Conservation (phyloP, 2,113 vertebrate species). For the Nothobranchius kuhntae region DNA sequence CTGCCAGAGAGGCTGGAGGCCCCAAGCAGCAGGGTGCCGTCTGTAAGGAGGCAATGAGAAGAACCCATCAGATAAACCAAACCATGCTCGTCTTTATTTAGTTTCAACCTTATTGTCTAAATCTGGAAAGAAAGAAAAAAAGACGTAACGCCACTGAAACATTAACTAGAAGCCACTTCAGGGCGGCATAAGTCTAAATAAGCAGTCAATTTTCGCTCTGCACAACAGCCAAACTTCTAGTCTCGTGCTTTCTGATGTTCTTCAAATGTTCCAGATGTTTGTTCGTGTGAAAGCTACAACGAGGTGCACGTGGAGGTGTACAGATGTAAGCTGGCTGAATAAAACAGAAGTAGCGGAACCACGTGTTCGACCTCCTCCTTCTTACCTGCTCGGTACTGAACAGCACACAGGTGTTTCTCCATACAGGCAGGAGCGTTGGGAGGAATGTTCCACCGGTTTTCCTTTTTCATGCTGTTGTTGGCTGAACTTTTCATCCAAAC, state of each 20-base stretch:
- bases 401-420: slow-evolving; percentile 89
- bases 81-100: too few relatives aligned
- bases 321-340: neutral
- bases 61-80: too few relatives aligned
- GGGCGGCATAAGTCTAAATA: too few relatives aligned
- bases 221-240: too few relatives aligned
- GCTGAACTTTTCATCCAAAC: slow-evolving; percentile 59
- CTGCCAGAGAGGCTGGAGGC: slow-evolving; percentile 90
- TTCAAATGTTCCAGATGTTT: too few relatives aligned
- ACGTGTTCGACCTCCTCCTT: slow-evolving; percentile 28
- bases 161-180: too few relatives aligned
- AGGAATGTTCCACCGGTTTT: slow-evolving; percentile 86
- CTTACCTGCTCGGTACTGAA: slow-evolving; percentile 84
- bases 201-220: too few relatives aligned
- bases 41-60: slow-evolving; percentile 54
- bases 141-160: too few relatives aligned
- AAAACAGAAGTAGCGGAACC: neutral
- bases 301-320: too few relatives aligned
- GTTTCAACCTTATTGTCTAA: too few relatives aligned
- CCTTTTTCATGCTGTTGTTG: slow-evolving; percentile 76
- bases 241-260: too few relatives aligned
- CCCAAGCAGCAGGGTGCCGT: slow-evolving; percentile 88
- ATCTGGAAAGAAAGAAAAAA: too few relatives aligned
- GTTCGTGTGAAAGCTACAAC: neutral
- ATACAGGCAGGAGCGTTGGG: slow-evolving; percentile 92